phyloP scores from a whole-genome alignment of 2,797 vertebrate species.

The Champsocephalus gunnari region DNA sequence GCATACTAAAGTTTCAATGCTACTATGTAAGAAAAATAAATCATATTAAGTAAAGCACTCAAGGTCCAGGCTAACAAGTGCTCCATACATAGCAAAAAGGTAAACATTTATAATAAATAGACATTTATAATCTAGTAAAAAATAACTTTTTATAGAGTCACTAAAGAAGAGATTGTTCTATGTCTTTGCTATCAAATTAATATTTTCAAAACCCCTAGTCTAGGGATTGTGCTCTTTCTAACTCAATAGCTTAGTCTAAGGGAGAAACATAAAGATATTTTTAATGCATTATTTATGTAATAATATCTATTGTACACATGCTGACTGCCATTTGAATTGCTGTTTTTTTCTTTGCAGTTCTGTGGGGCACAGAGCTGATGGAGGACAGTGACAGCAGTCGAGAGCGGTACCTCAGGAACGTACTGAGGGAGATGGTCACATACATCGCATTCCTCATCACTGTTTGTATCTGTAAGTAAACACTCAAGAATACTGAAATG shows the following conservation, averaged over 20 bases:
- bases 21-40: background rate
- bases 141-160: background rate
- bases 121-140: background rate
- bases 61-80: background rate
- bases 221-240: background rate
- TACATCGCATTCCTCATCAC: slow-evolving; percentile 92
- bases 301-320: background rate
- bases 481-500: background rate
- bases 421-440: slow-evolving; percentile 92
- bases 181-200: background rate
- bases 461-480: slow-evolving; percentile 92
- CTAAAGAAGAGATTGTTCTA: background rate
- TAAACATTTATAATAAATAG: background rate
- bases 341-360: slow-evolving; percentile 80
- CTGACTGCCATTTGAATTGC: background rate
- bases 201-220: background rate
- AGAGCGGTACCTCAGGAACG: slow-evolving; percentile 92
- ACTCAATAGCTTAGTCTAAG: background rate
- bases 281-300: background rate
- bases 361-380: slow-evolving; percentile 97
- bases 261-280: background rate
- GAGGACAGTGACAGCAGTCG: slow-evolving; percentile 91
- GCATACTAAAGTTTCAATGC: background rate
- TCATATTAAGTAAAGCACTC: no score
- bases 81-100: background rate